Evolutionary conservation across 2,888 invertebrate species (phyloP), one percentile per base, ranked within the genome.

Genomic region (Drosophila rubida): DNA sequence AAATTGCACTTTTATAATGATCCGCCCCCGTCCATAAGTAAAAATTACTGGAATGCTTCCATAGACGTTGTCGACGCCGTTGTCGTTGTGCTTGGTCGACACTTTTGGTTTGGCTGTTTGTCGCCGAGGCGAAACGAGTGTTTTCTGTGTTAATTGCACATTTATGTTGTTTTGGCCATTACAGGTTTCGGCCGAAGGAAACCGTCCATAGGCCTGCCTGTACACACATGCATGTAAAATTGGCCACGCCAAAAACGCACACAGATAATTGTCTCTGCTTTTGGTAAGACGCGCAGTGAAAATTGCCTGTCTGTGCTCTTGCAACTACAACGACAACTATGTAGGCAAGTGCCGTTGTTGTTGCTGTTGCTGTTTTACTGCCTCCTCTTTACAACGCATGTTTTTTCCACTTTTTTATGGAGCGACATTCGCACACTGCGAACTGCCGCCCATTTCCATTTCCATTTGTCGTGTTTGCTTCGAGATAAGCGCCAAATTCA

Each of bases 401-500:
- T 64, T 68, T 27, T 39, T 39, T 8, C 8, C 0, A 6, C 5
- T 23, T 48, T 49, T 58, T 58, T 50, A 58, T 58, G 58, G 58
- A 16, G 58, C 58, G 58, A 50, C 58, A 58, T 37, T 51, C 50
- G 50, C 39, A 39, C 50, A 50, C 27, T 51, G 39, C 39, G 27
- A 76, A 79, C 59, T 44, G 81, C 64, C 87, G 84, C 84, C 84
- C 70, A 75, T 72, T 75, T 69, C 44, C 54, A 54, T 58, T 58
- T 58, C 66, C 77, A 83, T 78, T 84, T 82, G 79, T 65, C 76
- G 67, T 76, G 82, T 78, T 87, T 78, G 68, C 81, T 67, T 70
- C 58, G 68, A 78, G 85, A 87, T 87, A 87, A 84, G 85, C 87
- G 67, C 69, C 69, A 84, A 84, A 87, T 78, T 87, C 82, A 74